A percentile compares a stretch with the other conserved stretches of the same genome.
phyloP scores from a whole-genome alignment of 2,113 vertebrate species.

The Chionomys nivalis region DNA sequence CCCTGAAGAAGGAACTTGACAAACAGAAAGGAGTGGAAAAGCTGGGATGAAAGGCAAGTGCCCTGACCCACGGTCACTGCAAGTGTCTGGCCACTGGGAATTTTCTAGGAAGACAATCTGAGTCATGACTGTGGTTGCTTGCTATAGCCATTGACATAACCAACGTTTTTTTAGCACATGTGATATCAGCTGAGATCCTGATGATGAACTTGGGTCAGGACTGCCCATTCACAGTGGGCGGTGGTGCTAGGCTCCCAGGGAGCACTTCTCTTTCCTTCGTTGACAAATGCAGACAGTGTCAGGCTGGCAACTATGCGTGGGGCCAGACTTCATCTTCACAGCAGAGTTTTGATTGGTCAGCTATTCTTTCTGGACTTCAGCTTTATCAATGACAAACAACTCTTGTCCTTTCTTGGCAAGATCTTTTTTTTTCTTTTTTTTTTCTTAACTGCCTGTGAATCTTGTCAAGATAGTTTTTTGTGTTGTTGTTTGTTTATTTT shows the following conservation, averaged over 20 bases:
- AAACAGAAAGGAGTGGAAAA: not conserved
- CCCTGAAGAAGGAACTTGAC: not conserved
- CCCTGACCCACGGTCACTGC: not conserved
- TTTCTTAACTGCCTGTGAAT: not conserved
- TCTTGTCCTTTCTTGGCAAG: not conserved
- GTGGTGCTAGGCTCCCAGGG: accelerated
- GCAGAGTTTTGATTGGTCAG: constrained; percentile 42
- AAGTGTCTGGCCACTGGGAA: not conserved
- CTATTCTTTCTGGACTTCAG: not conserved
- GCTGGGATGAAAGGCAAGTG: not conserved
- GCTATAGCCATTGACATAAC: not conserved
- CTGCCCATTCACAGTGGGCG: not conserved
- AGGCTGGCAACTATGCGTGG: not conserved
- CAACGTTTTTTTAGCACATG: not conserved
- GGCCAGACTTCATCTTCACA: constrained; percentile 18
- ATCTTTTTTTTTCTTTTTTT: not conserved
- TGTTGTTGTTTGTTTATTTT: not conserved
- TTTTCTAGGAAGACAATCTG: not conserved
- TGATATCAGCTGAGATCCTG: not conserved
- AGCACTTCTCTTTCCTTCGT: not conserved
- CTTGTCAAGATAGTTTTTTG: not conserved
- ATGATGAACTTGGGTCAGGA: not conserved
- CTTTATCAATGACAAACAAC: constrained; percentile 43
- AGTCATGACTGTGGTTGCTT: not conserved
- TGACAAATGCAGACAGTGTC: not conserved